Evolutionary conservation across 2,797 vertebrate genomes (phyloP).

Genomic region (Hapalemur alaotrensis): DNA sequence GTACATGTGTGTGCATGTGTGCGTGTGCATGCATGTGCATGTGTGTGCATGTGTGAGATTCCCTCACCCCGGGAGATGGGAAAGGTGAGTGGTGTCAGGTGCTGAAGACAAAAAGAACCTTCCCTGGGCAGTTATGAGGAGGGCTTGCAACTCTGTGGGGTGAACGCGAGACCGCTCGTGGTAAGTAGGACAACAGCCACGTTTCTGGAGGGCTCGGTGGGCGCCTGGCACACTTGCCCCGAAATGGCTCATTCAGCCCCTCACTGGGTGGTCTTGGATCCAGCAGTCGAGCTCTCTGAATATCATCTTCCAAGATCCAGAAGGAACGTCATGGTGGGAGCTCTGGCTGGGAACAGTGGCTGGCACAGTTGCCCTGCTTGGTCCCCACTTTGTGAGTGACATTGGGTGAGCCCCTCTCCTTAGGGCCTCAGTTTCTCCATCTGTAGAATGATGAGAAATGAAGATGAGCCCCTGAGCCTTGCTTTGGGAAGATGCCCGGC

Average conservation of each 20-base stretch:
- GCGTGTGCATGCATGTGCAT: rapidly evolving
- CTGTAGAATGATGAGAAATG: neutral
- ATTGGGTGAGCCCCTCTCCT: neutral
- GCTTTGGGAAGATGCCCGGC: neutral
- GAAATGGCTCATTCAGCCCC: neutral
- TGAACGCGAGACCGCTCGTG: rapidly evolving
- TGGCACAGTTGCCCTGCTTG: rapidly evolving
- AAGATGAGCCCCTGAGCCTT: neutral
- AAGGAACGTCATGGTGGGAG: neutral
- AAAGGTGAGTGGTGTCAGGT: rapidly evolving
- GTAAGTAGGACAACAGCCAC: neutral
- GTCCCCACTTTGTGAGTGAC: neutral
- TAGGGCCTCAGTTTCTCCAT: neutral
- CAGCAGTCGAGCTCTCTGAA: neutral
- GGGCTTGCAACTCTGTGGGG: neutral
- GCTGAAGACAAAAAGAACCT: neutral
- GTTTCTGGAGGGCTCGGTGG: neutral
- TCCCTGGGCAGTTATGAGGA: neutral
- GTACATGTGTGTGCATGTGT: no score
- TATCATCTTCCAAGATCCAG: neutral
- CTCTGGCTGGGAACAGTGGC: neutral
- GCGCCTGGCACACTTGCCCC: neutral
- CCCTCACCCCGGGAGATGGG: neutral
- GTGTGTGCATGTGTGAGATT: neutral
- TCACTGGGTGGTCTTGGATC: neutral